Base-by-base conservation (phyloP, 2,797 vertebrate species). In the Enteromius anoplus region DNA sequence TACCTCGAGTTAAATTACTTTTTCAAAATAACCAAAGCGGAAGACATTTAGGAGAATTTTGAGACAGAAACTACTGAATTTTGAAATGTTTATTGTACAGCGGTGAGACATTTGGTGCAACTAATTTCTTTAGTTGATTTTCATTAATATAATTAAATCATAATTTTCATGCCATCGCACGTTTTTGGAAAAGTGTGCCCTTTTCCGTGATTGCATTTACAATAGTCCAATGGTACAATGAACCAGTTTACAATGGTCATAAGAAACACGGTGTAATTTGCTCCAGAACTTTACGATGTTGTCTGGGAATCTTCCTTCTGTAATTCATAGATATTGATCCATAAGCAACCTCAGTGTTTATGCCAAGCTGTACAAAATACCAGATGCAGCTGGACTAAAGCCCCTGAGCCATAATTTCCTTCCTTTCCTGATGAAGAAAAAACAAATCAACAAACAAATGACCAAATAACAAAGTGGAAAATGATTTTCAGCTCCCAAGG, bases 241-340 rank as follows among this genome's bases (percentile, higher is more conserved):
- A 12, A 45, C 42, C 42, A 45, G 42, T 11, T 45, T 71, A 34
- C 37, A 60, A 10, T 71, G 34, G 23, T 9, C 34, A 42, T n/a
- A 58, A 70, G 15, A 47, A 71, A 58, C 29, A 14, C 47, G 69
- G 21, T 53, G 3, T 40, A 55, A 53, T 68, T 45, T 62, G 8
- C 17, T 81, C 40, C 45, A 73, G 53, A 73, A 64, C 29, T 34
- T 72, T 10, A 64, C 58, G 23, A 73, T 73, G 37, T 49, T 21
- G 68, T 62, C 42, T 81, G 19, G 42, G 55, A 73, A 60, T 26
- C 21, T 81, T 72, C 40, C 40, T 65, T 72, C 29, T 64, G 29
- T 73, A 60, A 81, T 73, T 81, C 55, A 81, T 73, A 70, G 49
- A 80, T 70, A 81, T 49, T 32, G 69, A 73, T 73, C 53, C 21